Conservation (phyloP, 2,888 invertebrate species). For the Erannis defoliaria region DNA sequence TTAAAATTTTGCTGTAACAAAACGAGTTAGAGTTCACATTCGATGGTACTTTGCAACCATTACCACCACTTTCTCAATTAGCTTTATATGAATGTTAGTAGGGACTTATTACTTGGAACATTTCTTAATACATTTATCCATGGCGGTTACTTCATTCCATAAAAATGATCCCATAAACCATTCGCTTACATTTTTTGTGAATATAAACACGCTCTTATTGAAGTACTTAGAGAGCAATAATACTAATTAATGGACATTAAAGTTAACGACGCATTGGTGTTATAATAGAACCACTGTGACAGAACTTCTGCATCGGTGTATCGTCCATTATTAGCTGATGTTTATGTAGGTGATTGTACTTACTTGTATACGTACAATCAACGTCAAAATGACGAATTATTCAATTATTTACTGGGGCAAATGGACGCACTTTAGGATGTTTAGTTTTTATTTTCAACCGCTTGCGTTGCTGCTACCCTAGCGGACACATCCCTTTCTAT, state of each 20-base stretch:
- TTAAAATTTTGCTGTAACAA: not conserved
- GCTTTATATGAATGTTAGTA: slow-evolving; percentile 4
- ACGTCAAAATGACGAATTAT: no score
- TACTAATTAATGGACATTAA: slow-evolving; percentile 45
- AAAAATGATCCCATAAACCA: slow-evolving; percentile 37
- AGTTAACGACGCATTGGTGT: slow-evolving; percentile 34
- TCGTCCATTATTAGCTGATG: no score
- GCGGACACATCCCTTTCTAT: no score
- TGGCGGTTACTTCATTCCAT: slow-evolving; percentile 27
- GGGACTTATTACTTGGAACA: slow-evolving; percentile 6
- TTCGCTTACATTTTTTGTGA: slow-evolving; percentile 37
- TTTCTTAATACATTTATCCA: slow-evolving; percentile 24
- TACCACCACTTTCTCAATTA: not conserved
- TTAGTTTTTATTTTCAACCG: no score
- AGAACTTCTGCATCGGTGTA: not conserved
- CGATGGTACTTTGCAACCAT: not conserved
- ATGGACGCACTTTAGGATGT: no score
- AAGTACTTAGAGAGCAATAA: slow-evolving; percentile 41
- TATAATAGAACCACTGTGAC: slow-evolving; percentile 9
- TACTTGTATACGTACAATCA: no score
- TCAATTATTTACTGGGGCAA: no score
- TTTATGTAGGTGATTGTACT: no score
- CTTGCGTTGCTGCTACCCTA: no score
- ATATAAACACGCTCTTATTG: slow-evolving; percentile 42
- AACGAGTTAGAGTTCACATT: not conserved